A percentile compares a stretch with the other conserved stretches of the same genome.
These are phyloP conservation scores for Acropora tenuis DNA, from an alignment of 64 coral and sea anemone genomes.

Conservation along the genomic window DNA sequence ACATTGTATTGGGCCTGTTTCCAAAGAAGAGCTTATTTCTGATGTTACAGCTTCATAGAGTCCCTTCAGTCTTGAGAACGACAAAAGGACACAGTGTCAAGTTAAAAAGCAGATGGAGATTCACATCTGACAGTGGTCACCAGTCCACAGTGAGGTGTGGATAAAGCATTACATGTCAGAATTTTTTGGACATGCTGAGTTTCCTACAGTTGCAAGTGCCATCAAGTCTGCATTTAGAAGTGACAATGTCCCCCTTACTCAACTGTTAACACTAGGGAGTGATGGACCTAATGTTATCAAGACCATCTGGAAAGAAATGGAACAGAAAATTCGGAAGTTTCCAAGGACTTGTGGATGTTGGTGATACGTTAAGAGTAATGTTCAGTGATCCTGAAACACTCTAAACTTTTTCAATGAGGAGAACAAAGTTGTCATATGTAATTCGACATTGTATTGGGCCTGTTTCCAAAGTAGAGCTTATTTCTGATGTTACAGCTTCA, in stretches of 20 bases:
- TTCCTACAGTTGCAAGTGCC: too few relatives aligned
- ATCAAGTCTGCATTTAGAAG: too few relatives aligned
- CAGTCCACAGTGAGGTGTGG: not conserved
- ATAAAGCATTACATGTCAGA: too few relatives aligned
- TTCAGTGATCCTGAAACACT: conserved; percentile 59
- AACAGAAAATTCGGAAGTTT: too few relatives aligned
- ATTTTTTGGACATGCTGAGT: too few relatives aligned
- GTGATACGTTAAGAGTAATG: conserved; percentile 44
- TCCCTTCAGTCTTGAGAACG: too few relatives aligned
- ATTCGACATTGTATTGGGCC: not conserved
- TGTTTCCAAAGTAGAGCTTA: conserved; percentile 40
- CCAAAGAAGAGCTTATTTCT: conserved; percentile 26
- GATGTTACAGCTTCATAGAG: conserved; percentile 26
- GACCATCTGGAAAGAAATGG: too few relatives aligned
- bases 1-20: conserved; percentile 20
- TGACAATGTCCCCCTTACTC: too few relatives aligned
- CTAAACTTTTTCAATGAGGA: conserved; percentile 72
- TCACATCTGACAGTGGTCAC: conserved; percentile 63
- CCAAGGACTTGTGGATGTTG: not conserved
- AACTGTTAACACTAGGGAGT: too few relatives aligned
- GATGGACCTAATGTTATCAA: too few relatives aligned
- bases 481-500: conserved; percentile 33
- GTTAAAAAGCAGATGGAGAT: conserved; percentile 21
- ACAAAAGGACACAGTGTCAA: too few relatives aligned
- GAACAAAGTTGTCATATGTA: conserved; percentile 59